Evolutionary conservation across 37 sponge, comb jelly and placozoan species (phyloP), one percentile per base, ranked within the genome.

Genomic region (Hormiphora californensis): DNA sequence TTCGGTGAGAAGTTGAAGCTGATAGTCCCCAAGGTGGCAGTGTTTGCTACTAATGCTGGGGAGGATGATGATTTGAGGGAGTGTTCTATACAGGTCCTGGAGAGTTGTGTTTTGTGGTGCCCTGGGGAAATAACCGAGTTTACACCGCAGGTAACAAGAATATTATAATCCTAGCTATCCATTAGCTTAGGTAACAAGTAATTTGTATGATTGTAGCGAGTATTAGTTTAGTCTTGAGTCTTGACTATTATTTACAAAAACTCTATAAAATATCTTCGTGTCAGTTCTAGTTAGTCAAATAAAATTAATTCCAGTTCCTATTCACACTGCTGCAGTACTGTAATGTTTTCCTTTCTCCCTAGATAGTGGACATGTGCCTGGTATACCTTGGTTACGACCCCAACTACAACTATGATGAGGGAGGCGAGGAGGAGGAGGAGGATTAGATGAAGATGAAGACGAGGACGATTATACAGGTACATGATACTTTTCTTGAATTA

Each of bases 1-100:
- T 85, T 97, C 8, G 90, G 91, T 11, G 54, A 86, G 23, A 89
- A 93, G 43, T 88, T 97, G 34, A 44, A 78, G 7, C n/a, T 54
- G 11, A 90, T 97, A 9, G 69, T 97, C 23, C 94, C 98, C 15
- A 89, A 92, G 7, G 89, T 97, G 51, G 90, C 92, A 86, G 59
- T 87, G 46, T 94, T 91, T 63, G 54, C 91, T 43, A 43, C 40
- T 27, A 34, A 40, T 0, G 69, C 86, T 15, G 61, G 85, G 0
- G 88, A 90, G 5, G 93, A 95, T 33, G 95, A 95, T 78, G 98
- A 97, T 44, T 88, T 97, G 55, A 93, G 90, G 59, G 98, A 97
- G 54, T 93, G 91, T 0, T 92, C 95, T 81, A 87, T 94, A 39
- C 98, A 97, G 87, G 90, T 94, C 0, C 90, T 94, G 86, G 98